Conservation (phyloP, 2,888 invertebrate genomes). For the Seira sanloemensis region DNA sequence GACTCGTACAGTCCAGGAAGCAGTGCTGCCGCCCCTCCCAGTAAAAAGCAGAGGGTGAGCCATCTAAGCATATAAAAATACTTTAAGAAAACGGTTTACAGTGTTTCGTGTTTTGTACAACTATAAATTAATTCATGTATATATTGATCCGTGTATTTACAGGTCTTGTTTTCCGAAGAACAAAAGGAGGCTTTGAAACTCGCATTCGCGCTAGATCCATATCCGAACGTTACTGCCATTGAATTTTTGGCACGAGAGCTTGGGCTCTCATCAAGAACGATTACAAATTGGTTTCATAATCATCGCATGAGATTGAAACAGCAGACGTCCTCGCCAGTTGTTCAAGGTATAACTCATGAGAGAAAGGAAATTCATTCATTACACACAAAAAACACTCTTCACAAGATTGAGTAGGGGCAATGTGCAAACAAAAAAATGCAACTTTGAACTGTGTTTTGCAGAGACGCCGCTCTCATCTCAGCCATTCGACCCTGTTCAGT, state of each 20-base stretch:
- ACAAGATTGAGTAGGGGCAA: not conserved
- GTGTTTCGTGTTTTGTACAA: no score
- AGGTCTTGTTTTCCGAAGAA: conserved; percentile 96
- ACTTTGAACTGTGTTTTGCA: conserved; percentile 32
- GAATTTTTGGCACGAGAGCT: conserved; percentile 95
- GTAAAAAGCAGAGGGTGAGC: conserved; percentile 73
- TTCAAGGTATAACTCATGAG: conserved; percentile 67
- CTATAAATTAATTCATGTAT: no score
- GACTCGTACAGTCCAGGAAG: conserved; percentile 73
- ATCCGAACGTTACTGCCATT: conserved; percentile 96
- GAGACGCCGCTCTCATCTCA: conserved; percentile 72
- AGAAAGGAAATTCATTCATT: no score
- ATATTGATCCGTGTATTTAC: no score
- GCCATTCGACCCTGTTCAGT: conserved; percentile 91
- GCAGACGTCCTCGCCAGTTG: conserved; percentile 77
- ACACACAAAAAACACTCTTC: no score
- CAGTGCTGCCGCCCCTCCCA: conserved; percentile 72
- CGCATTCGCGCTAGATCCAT: conserved; percentile 97
- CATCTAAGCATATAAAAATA: conserved; percentile 12
- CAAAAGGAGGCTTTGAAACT: conserved; percentile 96
- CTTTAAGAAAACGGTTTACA: not conserved
- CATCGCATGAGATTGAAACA: conserved; percentile 98
- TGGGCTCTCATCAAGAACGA: conserved; percentile 93
- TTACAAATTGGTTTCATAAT: conserved; percentile 99
- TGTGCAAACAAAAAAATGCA: conserved; percentile 76